Conservation (phyloP, 64 coral and sea anemone genomes). For the Hydrozoanthus tunicans region DNA sequence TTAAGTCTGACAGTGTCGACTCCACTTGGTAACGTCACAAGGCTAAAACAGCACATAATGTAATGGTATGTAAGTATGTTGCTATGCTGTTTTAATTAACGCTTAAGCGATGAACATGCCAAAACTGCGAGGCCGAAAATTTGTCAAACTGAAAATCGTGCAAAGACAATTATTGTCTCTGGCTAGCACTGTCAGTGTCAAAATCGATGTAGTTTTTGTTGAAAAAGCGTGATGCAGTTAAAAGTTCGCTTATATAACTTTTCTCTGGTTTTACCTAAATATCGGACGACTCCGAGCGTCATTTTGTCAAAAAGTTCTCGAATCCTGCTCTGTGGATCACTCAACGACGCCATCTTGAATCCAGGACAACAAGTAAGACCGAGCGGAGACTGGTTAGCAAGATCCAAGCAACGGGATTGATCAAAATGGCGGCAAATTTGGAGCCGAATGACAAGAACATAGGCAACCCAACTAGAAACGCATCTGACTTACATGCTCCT, state of each 20-base stretch:
- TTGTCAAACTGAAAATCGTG: too few species aligned
- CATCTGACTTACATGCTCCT: background rate
- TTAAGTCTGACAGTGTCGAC: too few species aligned
- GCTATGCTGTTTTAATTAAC: too few species aligned
- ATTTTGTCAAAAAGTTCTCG: slow-evolving; percentile 93
- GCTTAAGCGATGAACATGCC: too few species aligned
- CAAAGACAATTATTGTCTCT: too few species aligned
- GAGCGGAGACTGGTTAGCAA: background rate
- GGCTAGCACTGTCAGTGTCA: too few species aligned
- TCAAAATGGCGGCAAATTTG: slow-evolving; percentile 95
- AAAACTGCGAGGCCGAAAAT: too few species aligned
- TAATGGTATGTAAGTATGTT: too few species aligned
- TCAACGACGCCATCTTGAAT: slow-evolving; percentile 96
- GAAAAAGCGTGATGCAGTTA: background rate
- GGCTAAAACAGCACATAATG: too few species aligned
- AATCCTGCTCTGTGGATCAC: slow-evolving; percentile 62
- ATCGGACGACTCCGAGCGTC: slow-evolving; percentile 89
- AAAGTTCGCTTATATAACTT: background rate
- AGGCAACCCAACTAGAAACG: background rate
- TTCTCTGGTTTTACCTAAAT: slow-evolving; percentile 69
- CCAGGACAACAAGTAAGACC: slow-evolving; percentile 24
- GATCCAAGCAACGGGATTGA: background rate
- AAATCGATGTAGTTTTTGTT: too few species aligned
- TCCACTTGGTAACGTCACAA: too few species aligned
- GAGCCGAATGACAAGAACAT: background rate